Conservation (phyloP, 2,113 vertebrate species). For the Tretioscincus oriximinensis region DNA sequence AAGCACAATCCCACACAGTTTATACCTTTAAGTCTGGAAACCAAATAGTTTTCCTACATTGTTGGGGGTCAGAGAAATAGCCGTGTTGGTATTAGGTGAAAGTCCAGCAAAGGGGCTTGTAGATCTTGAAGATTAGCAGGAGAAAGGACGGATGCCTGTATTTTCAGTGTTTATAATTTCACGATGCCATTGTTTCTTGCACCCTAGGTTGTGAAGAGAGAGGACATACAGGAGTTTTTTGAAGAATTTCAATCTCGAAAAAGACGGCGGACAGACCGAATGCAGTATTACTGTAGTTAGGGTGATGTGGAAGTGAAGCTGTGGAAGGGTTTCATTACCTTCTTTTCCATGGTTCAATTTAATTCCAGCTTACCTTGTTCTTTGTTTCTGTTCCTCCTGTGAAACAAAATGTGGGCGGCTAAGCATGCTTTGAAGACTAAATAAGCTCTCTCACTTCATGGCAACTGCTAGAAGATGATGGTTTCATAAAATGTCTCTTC, state of each 20-base stretch:
- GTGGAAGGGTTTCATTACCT: constrained; percentile 12
- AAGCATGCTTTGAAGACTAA: constrained; percentile 17
- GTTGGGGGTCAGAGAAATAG: too few species aligned
- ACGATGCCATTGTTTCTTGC: constrained; percentile 10
- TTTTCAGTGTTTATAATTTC: constrained; percentile 1
- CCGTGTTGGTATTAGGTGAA: too few species aligned
- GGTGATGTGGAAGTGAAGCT: constrained; percentile 16
- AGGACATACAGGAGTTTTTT: constrained; percentile 89
- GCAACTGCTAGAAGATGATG: constrained; percentile 29
- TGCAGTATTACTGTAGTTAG: constrained; percentile 85
- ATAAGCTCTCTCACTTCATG: neutral
- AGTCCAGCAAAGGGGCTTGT: too few species aligned
- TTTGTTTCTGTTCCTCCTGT: constrained; percentile 24
- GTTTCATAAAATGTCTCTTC: constrained; percentile 14
- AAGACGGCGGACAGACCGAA: constrained; percentile 75
- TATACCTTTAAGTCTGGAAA: neutral
- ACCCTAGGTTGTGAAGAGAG: constrained; percentile 84
- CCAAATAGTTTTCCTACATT: too few species aligned
- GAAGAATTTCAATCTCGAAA: constrained; percentile 88
- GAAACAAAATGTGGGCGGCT: neutral
- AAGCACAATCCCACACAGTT: too few species aligned
- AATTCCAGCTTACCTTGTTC: constrained; percentile 20
- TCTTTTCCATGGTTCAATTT: constrained; percentile 25
- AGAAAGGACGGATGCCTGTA: neutral
- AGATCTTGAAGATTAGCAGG: too few species aligned